Conservation (phyloP, 2,113 vertebrate species). For the Semnornis frantzii region DNA sequence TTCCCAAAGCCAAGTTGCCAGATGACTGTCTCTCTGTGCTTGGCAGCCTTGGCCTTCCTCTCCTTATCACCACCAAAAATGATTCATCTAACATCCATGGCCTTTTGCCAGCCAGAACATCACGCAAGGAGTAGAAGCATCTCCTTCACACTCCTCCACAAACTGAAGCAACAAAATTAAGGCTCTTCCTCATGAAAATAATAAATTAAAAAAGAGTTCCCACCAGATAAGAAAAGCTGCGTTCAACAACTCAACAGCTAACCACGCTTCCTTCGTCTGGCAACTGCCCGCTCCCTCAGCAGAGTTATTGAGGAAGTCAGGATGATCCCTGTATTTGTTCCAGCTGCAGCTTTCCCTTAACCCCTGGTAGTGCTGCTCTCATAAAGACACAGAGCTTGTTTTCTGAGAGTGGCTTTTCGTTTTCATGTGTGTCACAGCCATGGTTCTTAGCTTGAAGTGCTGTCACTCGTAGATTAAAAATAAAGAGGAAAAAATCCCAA, state of each 20-base stretch:
- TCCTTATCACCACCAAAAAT: background rate
- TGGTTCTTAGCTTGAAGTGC: background rate
- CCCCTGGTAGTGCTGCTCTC: conserved; percentile 31
- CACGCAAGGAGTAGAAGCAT: accelerated
- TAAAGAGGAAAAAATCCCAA: background rate
- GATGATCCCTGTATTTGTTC: conserved; percentile 63
- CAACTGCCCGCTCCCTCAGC: conserved; percentile 43
- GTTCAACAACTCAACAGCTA: conserved; percentile 54
- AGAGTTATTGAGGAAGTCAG: conserved; percentile 70
- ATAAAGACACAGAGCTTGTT: background rate
- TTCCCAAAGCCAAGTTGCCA: background rate
- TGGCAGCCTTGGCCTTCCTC: conserved; percentile 9
- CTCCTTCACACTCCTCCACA: accelerated
- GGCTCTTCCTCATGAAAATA: background rate
- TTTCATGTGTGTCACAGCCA: background rate
- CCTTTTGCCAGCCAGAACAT: accelerated
- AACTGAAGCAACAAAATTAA: background rate
- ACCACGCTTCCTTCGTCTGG: conserved; percentile 68
- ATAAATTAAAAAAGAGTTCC: background rate
- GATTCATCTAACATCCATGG: background rate
- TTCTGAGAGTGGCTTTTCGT: conserved; percentile 8
- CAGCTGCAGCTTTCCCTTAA: conserved; percentile 76
- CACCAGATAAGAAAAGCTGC: conserved; percentile 4
- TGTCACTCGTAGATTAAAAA: background rate
- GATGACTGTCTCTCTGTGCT: background rate